Evolutionary conservation across 2,113 vertebrate genomes (phyloP).

Genomic region (Argyrosomus japonicus): DNA sequence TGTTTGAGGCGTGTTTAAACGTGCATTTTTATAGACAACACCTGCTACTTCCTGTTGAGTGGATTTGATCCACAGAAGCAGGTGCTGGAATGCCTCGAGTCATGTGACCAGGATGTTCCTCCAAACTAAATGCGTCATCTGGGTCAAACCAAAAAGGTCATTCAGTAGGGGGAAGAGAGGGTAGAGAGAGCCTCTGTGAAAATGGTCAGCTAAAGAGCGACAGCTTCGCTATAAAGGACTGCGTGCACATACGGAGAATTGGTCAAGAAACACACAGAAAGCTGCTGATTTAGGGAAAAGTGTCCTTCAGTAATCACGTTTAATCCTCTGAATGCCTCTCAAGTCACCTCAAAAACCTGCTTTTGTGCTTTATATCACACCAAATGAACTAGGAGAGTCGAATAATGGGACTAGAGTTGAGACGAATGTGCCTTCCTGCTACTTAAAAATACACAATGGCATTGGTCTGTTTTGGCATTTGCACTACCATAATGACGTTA

Average conservation of each 20-base stretch:
- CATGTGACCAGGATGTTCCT: slow-evolving; percentile 82
- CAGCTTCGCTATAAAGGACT: slow-evolving; percentile 68
- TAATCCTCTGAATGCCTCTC: slow-evolving; percentile 56
- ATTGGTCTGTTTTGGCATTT: slow-evolving; percentile 72
- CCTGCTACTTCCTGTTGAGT: slow-evolving; percentile 84
- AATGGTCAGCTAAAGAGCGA: slow-evolving; percentile 61
- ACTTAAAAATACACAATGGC: slow-evolving; percentile 58
- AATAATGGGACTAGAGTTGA: slow-evolving; percentile 37
- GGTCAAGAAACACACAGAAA: slow-evolving; percentile 51
- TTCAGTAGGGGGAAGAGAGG: slow-evolving; percentile 54
- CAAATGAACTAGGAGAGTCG: slow-evolving; percentile 48
- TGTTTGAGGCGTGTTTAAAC: slow-evolving; percentile 73
- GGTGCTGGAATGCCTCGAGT: slow-evolving; percentile 81
- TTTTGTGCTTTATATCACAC: slow-evolving; percentile 56
- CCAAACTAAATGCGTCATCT: slow-evolving; percentile 83
- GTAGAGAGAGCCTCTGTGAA: slow-evolving; percentile 58
- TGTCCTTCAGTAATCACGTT: slow-evolving; percentile 75
- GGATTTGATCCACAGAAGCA: slow-evolving; percentile 82
- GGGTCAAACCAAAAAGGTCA: slow-evolving; percentile 84
- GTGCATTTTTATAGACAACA: slow-evolving; percentile 82
- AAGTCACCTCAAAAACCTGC: slow-evolving; percentile 45
- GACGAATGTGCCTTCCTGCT: slow-evolving; percentile 80
- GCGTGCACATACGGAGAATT: slow-evolving; percentile 34
- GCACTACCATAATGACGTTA: slow-evolving; percentile 74
- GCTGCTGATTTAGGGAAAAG: slow-evolving; percentile 71